Conservation (phyloP, 2,888 invertebrate genomes). For the Hymenopus coronatus region DNA sequence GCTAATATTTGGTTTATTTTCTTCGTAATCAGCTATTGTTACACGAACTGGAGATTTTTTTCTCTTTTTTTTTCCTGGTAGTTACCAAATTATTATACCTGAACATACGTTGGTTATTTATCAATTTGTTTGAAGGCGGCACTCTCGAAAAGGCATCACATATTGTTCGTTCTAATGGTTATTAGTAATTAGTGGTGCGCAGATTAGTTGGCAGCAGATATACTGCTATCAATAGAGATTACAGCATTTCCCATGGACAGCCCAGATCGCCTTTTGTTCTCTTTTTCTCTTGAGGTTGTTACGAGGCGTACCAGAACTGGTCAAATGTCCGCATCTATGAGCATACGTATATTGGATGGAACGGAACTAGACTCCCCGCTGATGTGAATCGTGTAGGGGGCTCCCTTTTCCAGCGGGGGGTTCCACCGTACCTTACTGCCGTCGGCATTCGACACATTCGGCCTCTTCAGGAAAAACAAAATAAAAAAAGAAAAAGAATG, state of each 20-base stretch:
- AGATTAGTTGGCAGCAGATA: background rate
- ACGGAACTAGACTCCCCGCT: constrained; percentile 26
- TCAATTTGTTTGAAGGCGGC: background rate
- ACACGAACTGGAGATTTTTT: no score
- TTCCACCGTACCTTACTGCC: background rate
- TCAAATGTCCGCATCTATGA: background rate
- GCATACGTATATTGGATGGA: constrained; percentile 9
- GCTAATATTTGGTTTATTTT: no score
- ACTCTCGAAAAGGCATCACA: background rate
- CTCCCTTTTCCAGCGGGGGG: background rate
- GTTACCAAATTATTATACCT: background rate
- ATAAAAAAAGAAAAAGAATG: background rate
- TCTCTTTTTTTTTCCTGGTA: no score
- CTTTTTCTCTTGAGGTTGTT: background rate
- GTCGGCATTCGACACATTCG: background rate
- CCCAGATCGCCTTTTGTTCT: background rate
- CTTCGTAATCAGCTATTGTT: no score
- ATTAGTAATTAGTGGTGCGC: background rate
- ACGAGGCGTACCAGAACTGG: background rate
- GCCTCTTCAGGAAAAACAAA: background rate
- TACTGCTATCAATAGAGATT: background rate
- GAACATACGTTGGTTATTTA: background rate
- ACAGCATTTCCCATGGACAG: background rate
- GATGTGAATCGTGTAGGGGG: constrained; percentile 33
- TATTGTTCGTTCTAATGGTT: background rate